A percentile compares a stretch with the other conserved stretches of the same genome.
Evolutionary conservation across 2,113 vertebrate genomes (phyloP).

Genomic region (Ellobius talpinus): DNA sequence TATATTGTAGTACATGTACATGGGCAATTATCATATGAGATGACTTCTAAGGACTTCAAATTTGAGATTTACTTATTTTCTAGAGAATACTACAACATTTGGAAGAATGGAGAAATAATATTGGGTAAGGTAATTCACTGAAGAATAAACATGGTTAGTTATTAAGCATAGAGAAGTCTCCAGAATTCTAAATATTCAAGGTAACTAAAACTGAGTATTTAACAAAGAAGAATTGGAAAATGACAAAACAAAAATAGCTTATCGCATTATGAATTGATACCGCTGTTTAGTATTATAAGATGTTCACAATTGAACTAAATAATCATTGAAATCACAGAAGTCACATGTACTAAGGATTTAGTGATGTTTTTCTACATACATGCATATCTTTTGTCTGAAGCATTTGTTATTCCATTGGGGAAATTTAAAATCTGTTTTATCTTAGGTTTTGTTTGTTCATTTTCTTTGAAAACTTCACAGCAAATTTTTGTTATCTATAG

Average conservation of each 20-base stretch:
- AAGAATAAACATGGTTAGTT: not conserved
- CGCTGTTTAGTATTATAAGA: not conserved
- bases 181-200: not conserved
- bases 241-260: not conserved
- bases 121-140: not conserved
- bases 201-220: not conserved
- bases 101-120: rapidly evolving
- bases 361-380: not conserved
- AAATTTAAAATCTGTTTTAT: not conserved
- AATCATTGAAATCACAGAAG: not conserved
- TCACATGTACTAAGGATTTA: not conserved
- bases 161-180: not conserved
- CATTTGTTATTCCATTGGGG: not conserved
- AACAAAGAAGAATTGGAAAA: not conserved
- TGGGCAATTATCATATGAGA: not conserved
- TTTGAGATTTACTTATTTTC: not conserved
- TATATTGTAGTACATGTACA: not conserved
- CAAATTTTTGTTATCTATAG: not conserved
- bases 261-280: not conserved
- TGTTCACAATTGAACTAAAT: not conserved
- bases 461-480: not conserved
- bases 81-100: not conserved
- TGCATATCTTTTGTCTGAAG: not conserved
- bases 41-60: not conserved
- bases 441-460: not conserved